A percentile compares a stretch with the other conserved stretches of the same genome.
These are phyloP conservation scores for Harpalus rufipes DNA, from an alignment of 2,888 invertebrate species.

Conservation along the genomic window DNA sequence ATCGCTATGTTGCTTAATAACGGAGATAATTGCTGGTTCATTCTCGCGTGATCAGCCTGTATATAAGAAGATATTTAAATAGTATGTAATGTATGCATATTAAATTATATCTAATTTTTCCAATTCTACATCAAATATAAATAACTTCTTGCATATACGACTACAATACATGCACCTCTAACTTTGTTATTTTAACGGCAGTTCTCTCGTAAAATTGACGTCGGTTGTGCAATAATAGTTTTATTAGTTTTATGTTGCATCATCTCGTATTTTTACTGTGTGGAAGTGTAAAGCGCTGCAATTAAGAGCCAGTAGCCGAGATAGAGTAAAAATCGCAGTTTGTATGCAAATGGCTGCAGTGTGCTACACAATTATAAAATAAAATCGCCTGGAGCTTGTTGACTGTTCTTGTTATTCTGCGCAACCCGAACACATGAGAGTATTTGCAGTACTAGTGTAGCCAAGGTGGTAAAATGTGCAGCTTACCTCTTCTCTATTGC, in stretches of 20 bases:
- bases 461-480: conserved; percentile 1
- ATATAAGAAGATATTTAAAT: too few species aligned
- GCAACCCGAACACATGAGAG: not conserved
- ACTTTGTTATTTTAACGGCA: conserved; percentile 2
- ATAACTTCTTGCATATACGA: not conserved
- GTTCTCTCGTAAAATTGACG: conserved; percentile 17
- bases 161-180: not conserved
- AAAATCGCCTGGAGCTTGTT: conserved; percentile 47
- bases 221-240: conserved; percentile 34
- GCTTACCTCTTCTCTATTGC: not conserved
- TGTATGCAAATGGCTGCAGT: conserved; percentile 59
- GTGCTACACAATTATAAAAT: conserved; percentile 63
- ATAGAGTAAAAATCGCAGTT: conserved; percentile 64
- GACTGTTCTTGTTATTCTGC: conserved; percentile 59
- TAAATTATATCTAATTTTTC: not conserved
- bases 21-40: too few species aligned
- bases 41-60: too few species aligned
- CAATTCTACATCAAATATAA: not conserved
- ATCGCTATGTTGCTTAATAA: too few species aligned
- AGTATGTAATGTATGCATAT: too few species aligned
- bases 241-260: conserved; percentile 28
- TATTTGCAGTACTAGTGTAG: not conserved
- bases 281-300: conserved; percentile 50
- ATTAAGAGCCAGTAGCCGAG: conserved; percentile 46
- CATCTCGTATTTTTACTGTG: conserved; percentile 20